Conservation (phyloP, 2,113 vertebrate species). For the Odontophorus gujanensis region DNA sequence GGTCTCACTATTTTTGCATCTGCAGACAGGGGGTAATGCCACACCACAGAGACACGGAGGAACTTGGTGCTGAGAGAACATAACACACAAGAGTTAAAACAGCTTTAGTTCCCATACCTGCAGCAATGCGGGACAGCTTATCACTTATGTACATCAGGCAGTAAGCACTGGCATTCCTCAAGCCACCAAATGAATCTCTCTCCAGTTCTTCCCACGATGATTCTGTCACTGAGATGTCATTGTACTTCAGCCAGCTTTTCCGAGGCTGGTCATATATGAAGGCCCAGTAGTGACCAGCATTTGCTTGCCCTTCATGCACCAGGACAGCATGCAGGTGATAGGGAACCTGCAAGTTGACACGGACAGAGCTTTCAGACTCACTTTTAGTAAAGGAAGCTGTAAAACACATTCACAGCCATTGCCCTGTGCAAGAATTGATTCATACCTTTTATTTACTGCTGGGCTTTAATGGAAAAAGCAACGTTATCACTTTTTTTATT, state of each 20-base stretch:
- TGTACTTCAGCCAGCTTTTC: slow-evolving; percentile 94
- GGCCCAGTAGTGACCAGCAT: slow-evolving; percentile 98
- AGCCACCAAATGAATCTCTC: slow-evolving; percentile 92
- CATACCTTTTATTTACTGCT: rapidly evolving
- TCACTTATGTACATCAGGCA: slow-evolving; percentile 96
- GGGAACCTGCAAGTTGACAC: slow-evolving; percentile 82
- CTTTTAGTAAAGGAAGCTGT: neutral
- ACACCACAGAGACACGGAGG: neutral
- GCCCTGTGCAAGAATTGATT: neutral
- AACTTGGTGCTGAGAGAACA: rapidly evolving
- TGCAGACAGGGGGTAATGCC: neutral
- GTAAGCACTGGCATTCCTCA: slow-evolving; percentile 95
- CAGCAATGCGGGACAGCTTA: slow-evolving; percentile 71
- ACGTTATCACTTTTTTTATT: no score
- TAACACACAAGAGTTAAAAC: rapidly evolving
- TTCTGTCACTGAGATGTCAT: slow-evolving; percentile 91
- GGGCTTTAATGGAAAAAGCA: neutral
- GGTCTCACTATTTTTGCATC: neutral
- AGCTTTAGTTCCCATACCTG: slow-evolving; percentile 76
- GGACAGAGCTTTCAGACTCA: rapidly evolving
- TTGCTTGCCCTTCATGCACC: slow-evolving; percentile 96
- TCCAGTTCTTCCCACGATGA: slow-evolving; percentile 95
- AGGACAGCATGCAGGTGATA: slow-evolving; percentile 93
- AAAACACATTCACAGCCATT: neutral
- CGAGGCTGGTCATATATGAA: slow-evolving; percentile 88